phyloP scores from a whole-genome alignment of 1,140 invertebrate species.

The Lepidurus arcticus region DNA sequence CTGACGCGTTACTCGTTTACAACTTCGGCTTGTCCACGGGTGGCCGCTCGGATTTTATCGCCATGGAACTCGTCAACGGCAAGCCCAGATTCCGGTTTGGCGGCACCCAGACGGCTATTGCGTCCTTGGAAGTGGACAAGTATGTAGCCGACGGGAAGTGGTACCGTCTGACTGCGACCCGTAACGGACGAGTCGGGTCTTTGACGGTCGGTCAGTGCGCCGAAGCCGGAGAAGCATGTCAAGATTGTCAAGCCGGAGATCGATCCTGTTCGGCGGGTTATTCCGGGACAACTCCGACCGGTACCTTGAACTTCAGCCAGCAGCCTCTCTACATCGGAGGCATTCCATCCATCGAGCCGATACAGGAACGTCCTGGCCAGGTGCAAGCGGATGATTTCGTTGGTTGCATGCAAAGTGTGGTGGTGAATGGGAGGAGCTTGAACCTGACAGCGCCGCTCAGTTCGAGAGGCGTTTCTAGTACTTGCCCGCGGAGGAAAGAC shows the following conservation, averaged over 20 bases:
- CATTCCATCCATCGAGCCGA: conserved; percentile 69
- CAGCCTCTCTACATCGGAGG: conserved; percentile 81
- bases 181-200: conserved; percentile 78
- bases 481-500: conserved; percentile 58
- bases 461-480: conserved; percentile 62
- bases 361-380: conserved; percentile 78
- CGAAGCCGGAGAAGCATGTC: conserved; percentile 76
- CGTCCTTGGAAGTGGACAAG: conserved; percentile 61
- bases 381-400: conserved; percentile 85
- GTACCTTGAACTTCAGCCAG: conserved; percentile 86
- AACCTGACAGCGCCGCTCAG: conserved; percentile 70
- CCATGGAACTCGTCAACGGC: conserved; percentile 77
- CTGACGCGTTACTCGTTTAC: conserved; percentile 76
- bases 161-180: conserved; percentile 84
- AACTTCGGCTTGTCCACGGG: conserved; percentile 80
- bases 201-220: conserved; percentile 71
- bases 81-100: conserved; percentile 82
- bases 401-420: conserved; percentile 84
- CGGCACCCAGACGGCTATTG: conserved; percentile 76
- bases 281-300: conserved; percentile 66
- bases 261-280: conserved; percentile 72
- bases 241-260: conserved; percentile 75
- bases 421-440: conserved; percentile 72
- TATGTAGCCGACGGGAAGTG: conserved; percentile 77
- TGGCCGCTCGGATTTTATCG: conserved; percentile 84